A percentile compares a stretch with the other conserved stretches of the same genome.
phyloP scores from a whole-genome alignment of 1,140 invertebrate genomes.

The Heterodera schachtii region DNA sequence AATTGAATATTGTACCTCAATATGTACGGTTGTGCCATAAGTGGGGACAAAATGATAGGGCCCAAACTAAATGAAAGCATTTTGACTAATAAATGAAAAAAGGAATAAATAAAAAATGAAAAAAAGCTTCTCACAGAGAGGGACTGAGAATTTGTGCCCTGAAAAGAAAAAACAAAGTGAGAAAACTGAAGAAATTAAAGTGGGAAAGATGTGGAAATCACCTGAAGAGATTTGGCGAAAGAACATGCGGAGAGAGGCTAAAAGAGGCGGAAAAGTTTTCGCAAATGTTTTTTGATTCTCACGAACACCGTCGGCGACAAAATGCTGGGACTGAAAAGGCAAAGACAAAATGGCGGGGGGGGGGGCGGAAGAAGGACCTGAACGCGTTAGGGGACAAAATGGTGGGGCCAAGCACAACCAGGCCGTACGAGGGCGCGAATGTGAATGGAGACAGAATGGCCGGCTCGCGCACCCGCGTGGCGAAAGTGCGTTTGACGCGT shows the following conservation, averaged over 20 bases:
- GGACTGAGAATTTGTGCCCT: constrained; percentile 26
- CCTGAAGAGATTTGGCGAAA: constrained; percentile 21
- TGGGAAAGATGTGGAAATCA: not conserved
- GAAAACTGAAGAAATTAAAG: not conserved
- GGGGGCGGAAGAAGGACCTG: not conserved
- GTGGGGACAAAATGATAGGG: not conserved
- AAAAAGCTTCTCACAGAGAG: not conserved
- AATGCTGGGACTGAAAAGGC: constrained; percentile 19
- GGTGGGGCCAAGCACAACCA: constrained; percentile 26
- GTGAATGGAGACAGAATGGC: constrained; percentile 34
- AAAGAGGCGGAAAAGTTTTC: not conserved
- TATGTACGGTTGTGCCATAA: not conserved
- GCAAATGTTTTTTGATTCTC: not conserved
- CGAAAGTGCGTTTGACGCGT: constrained; percentile 21
- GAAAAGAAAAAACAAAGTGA: not conserved
- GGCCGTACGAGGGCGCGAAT: constrained; percentile 13
- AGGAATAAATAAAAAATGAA: not conserved
- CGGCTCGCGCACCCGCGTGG: constrained; percentile 8
- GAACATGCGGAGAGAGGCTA: constrained; percentile 25
- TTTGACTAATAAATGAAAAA: not conserved
- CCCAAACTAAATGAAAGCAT: not conserved
- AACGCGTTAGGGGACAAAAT: constrained; percentile 36
- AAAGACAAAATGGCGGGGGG: not conserved
- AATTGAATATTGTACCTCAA: not conserved
- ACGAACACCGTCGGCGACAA: constrained; percentile 23